phyloP scores from a whole-genome alignment of 1,140 invertebrate genomes.

The Sycophaga agraensis region DNA sequence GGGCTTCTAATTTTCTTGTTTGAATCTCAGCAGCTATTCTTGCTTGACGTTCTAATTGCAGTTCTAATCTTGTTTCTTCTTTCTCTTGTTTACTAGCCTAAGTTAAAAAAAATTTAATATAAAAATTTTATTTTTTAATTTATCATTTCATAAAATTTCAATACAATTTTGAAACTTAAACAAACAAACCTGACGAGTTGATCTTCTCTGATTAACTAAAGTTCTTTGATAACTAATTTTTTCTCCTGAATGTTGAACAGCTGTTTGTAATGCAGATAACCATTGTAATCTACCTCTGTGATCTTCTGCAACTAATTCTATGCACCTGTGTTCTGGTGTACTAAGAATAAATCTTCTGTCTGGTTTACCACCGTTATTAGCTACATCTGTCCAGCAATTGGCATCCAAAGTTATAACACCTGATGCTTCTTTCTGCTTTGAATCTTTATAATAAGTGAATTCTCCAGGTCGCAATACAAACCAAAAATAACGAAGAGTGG shows the following conservation, averaged over 20 bases:
- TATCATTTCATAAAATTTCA: no score
- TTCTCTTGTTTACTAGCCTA: slow-evolving; percentile 60
- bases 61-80: slow-evolving; percentile 59
- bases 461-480: slow-evolving; percentile 75
- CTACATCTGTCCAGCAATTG: slow-evolving; percentile 67
- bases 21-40: slow-evolving; percentile 68
- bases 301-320: slow-evolving; percentile 70
- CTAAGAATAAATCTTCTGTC: slow-evolving; percentile 63
- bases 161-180: background rate
- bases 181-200: slow-evolving; percentile 61
- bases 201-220: slow-evolving; percentile 59
- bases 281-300: slow-evolving; percentile 73
- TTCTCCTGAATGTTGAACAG: slow-evolving; percentile 66
- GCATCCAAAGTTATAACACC: slow-evolving; percentile 67
- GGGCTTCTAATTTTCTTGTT: slow-evolving; percentile 65
- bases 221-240: slow-evolving; percentile 68
- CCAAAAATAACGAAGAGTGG: slow-evolving; percentile 77
- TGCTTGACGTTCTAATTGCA: slow-evolving; percentile 68
- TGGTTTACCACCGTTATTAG: slow-evolving; percentile 58
- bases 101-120: slow-evolving; percentile 15
- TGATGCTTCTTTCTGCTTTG: slow-evolving; percentile 70
- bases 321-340: slow-evolving; percentile 65
- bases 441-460: slow-evolving; percentile 74
- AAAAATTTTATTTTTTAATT: no score
- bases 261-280: slow-evolving; percentile 70